Evolutionary conservation across 2,113 vertebrate species (phyloP).

Genomic region (Corydoras sp.): DNA sequence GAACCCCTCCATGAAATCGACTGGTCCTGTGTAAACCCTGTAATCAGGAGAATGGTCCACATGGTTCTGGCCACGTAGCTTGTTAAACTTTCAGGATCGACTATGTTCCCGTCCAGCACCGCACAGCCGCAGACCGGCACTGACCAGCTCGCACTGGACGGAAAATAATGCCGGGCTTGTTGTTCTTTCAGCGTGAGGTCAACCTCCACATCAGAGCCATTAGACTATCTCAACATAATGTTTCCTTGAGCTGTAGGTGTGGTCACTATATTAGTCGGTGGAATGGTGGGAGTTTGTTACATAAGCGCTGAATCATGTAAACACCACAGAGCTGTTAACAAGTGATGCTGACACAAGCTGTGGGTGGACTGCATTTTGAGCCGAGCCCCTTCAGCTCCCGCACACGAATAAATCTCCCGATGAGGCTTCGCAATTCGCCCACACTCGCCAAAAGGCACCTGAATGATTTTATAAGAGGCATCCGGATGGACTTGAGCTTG

Average conservation of each 20-base stretch:
- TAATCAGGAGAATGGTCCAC: no score
- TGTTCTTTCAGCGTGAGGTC: neutral
- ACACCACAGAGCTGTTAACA: conserved; percentile 49
- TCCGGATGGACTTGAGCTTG: conserved; percentile 34
- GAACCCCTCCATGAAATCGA: no score
- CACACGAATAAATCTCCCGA: conserved; percentile 59
- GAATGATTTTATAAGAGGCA: conserved; percentile 30
- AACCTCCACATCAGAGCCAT: neutral
- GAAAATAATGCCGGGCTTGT: neutral
- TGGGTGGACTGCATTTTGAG: conserved; percentile 58
- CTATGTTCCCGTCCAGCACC: neutral
- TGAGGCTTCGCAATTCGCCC: conserved; percentile 32
- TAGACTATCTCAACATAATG: neutral
- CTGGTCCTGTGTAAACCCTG: no score
- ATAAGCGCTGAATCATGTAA: conserved; percentile 57
- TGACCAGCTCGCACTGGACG: neutral
- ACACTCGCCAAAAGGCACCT: conserved; percentile 41
- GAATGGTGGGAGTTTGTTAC: conserved; percentile 49
- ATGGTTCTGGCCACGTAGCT: no score
- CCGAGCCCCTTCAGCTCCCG: conserved; percentile 36
- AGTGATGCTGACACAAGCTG: conserved; percentile 46
- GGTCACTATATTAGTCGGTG: conserved; percentile 18
- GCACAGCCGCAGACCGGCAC: neutral
- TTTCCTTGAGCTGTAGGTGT: conserved; percentile 23
- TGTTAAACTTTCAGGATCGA: no score